phyloP scores from a whole-genome alignment of 30 jellyfish, hydroid and myxozoan genomes.

The Hydra vulgaris region DNA sequence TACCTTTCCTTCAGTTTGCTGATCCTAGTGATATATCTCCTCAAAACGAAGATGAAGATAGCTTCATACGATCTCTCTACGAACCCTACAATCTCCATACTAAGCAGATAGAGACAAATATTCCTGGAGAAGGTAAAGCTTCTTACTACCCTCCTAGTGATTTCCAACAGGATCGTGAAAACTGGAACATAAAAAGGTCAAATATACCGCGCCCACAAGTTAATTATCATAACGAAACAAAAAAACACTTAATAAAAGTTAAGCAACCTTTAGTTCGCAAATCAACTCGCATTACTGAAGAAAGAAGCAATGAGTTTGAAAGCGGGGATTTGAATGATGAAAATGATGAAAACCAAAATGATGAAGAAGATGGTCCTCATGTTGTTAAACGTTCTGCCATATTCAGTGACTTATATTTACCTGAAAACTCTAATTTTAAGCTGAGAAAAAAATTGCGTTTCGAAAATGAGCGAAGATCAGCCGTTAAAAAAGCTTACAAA shows the following conservation, averaged over 20 bases:
- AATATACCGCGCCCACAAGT: neutral
- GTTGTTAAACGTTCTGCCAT: slow-evolving; percentile 98
- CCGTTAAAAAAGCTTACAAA: slow-evolving; percentile 41
- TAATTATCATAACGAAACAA: no score
- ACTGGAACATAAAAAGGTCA: neutral
- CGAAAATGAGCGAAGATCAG: slow-evolving; percentile 37
- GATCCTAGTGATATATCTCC: slow-evolving; percentile 24
- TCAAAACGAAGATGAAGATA: slow-evolving; percentile 9
- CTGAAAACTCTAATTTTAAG: slow-evolving; percentile 11
- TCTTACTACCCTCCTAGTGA: slow-evolving; percentile 9
- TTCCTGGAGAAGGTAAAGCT: slow-evolving; percentile 15
- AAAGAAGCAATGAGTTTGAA: slow-evolving; percentile 31
- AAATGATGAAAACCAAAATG: no score
- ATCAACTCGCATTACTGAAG: slow-evolving; percentile 13
- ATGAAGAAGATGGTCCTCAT: slow-evolving; percentile 84
- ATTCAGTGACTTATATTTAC: slow-evolving; percentile 58
- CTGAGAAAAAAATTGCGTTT: neutral
- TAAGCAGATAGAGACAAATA: neutral
- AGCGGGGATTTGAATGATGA: slow-evolving; percentile 32
- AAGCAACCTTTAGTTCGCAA: neutral
- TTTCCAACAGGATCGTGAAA: neutral
- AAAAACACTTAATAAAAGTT: no score
- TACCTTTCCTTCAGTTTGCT: slow-evolving; percentile 27
- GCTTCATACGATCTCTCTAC: slow-evolving; percentile 14
- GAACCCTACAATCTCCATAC: slow-evolving; percentile 16